Evolutionary conservation across 2,113 vertebrate genomes (phyloP).

Genomic region (Serilophus lunatus): DNA sequence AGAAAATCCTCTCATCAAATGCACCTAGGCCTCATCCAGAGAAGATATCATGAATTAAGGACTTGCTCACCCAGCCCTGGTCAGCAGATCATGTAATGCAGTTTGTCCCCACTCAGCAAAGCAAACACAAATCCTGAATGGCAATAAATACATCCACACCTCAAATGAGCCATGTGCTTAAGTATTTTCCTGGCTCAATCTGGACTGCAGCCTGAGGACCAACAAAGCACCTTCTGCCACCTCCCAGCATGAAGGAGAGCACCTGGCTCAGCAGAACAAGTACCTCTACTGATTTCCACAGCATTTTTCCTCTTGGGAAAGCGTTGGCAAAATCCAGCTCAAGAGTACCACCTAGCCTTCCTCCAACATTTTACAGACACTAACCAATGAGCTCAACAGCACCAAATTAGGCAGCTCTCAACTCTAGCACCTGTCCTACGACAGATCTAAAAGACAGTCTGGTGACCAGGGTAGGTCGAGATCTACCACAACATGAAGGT

Average conservation of each 20-base stretch:
- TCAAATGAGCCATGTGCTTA: not conserved
- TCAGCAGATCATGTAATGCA: not conserved
- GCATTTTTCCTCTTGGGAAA: not conserved
- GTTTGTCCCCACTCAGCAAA: not conserved
- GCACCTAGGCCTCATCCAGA: not conserved
- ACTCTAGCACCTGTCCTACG: not conserved
- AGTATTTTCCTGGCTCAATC: not conserved
- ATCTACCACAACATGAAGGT: not conserved
- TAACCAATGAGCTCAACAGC: not conserved
- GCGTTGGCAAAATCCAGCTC: slow-evolving; percentile 49
- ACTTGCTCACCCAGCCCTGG: not conserved
- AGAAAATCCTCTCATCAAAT: not conserved
- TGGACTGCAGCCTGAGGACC: not conserved
- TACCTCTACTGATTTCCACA: not conserved
- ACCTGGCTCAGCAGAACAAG: not conserved
- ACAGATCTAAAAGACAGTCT: not conserved
- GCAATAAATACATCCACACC: not conserved
- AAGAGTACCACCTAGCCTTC: slow-evolving; percentile 65
- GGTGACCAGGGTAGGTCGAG: not conserved
- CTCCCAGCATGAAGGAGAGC: not conserved
- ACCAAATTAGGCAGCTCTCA: not conserved
- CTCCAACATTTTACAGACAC: slow-evolving; percentile 23
- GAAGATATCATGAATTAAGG: not conserved
- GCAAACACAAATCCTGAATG: not conserved
- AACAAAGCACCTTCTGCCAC: not conserved